Percentiles rank a stretch among this genome's conserved stretches.
Conservation (phyloP, 2,888 invertebrate genomes). For the Coronaproctus castanopsis region DNA sequence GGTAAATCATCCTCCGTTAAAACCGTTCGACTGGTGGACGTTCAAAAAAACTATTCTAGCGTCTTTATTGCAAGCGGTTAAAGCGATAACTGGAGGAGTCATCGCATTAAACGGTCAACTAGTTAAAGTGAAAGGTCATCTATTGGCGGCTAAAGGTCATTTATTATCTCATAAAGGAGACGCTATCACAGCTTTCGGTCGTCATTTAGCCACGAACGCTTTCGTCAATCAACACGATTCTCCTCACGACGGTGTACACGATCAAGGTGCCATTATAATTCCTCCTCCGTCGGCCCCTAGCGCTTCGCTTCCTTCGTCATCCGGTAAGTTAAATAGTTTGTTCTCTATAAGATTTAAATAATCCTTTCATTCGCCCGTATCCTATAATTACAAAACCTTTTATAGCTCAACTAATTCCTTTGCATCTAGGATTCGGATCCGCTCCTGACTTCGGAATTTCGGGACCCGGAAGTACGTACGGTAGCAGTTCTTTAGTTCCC, state of each 20-base stretch:
- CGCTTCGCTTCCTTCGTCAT: not conserved
- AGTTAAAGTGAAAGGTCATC: slow-evolving; percentile 60
- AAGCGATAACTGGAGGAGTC: slow-evolving; percentile 69
- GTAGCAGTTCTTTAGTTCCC: slow-evolving; percentile 1
- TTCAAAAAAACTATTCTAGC: slow-evolving; percentile 62
- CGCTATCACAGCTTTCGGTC: slow-evolving; percentile 55
- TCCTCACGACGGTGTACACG: slow-evolving; percentile 5
- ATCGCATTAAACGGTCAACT: slow-evolving; percentile 72
- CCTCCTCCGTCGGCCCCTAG: not conserved
- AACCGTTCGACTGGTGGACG: slow-evolving; percentile 44
- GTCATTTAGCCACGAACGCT: slow-evolving; percentile 55
- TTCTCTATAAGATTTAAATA: too few relatives aligned
- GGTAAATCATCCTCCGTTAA: slow-evolving; percentile 22
- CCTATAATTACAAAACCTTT: too few relatives aligned
- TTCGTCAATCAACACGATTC: slow-evolving; percentile 27
- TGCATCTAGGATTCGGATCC: not conserved
- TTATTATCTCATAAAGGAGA: slow-evolving; percentile 47
- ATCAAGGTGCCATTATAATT: not conserved
- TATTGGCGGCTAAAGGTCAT: slow-evolving; percentile 40
- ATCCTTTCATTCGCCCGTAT: too few relatives aligned
- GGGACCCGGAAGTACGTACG: not conserved
- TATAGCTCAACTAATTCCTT: not conserved
- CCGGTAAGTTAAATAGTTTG: not conserved
- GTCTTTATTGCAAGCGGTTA: slow-evolving; percentile 67
- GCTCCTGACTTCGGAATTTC: not conserved